phyloP scores from a whole-genome alignment of 30 jellyfish, hydroid and myxozoan genomes.

The Turritopsis rubra region DNA sequence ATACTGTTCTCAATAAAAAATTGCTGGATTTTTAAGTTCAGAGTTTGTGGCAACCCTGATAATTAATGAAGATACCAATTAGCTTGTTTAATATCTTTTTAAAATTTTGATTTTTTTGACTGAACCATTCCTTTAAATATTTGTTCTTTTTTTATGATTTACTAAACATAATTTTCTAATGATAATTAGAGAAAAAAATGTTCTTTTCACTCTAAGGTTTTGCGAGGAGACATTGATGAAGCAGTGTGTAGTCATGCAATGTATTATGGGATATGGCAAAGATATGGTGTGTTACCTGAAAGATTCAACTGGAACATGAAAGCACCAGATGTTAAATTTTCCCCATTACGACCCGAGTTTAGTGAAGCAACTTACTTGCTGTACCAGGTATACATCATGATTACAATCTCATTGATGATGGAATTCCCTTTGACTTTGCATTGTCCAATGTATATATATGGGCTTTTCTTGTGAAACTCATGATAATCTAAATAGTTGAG shows the following conservation, averaged over 20 bases:
- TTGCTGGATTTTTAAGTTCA: too few species aligned
- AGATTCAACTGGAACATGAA: slow-evolving; percentile 86
- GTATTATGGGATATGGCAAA: slow-evolving; percentile 89
- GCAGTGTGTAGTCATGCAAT: slow-evolving; percentile 95
- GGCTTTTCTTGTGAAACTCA: too few species aligned
- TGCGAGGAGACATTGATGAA: slow-evolving; percentile 90
- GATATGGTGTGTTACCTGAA: slow-evolving; percentile 88
- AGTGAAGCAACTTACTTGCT: slow-evolving; percentile 87
- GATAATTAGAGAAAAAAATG: background rate
- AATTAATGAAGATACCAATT: background rate
- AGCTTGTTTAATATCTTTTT: background rate
- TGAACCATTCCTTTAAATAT: background rate
- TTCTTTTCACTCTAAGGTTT: slow-evolving; percentile 37
- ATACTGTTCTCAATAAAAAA: too few species aligned
- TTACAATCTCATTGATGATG: too few species aligned
- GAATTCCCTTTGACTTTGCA: too few species aligned
- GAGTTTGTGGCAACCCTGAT: too few species aligned
- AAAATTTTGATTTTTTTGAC: too few species aligned
- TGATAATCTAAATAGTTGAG: too few species aligned
- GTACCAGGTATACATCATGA: slow-evolving; percentile 60
- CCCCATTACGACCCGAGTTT: slow-evolving; percentile 91
- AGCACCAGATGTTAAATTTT: slow-evolving; percentile 81
- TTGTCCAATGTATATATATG: too few species aligned
- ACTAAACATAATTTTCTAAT: too few species aligned
- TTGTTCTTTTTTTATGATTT: too few species aligned